Evolutionary conservation across 2,113 vertebrate genomes (phyloP).

Genomic region (Tichodroma muraria): DNA sequence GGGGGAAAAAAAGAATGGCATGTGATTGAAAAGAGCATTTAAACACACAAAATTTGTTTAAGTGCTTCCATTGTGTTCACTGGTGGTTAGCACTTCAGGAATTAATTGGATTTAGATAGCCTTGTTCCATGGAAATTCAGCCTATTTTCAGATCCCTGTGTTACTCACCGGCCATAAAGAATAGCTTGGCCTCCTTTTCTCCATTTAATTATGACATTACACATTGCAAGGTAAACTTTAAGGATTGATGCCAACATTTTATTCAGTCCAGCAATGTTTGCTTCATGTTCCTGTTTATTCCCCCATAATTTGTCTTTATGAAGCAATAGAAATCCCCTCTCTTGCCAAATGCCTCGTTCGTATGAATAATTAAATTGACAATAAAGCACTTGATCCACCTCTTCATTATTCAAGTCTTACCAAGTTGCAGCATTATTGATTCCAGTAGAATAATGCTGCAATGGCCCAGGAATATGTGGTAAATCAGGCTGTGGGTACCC

Average conservation of each 20-base stretch:
- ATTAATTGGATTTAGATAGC: background rate
- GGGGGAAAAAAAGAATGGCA: background rate
- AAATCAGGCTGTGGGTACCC: background rate
- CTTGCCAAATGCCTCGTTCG: slow-evolving; percentile 24
- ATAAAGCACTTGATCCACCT: background rate
- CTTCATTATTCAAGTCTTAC: slow-evolving; percentile 22
- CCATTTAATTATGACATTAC: background rate
- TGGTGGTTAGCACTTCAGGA: background rate
- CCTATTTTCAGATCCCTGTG: background rate
- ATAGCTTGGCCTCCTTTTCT: background rate
- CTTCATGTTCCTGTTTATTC: slow-evolving; percentile 18
- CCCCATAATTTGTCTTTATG: slow-evolving; percentile 36
- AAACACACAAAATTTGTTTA: background rate
- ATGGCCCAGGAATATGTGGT: background rate
- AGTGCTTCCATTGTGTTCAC: background rate
- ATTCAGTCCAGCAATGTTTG: background rate
- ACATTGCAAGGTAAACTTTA: slow-evolving; percentile 26
- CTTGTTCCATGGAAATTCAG: background rate
- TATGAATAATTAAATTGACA: slow-evolving; percentile 43
- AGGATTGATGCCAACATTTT: slow-evolving; percentile 16
- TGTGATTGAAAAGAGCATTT: background rate
- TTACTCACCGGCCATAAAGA: background rate
- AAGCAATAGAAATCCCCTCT: slow-evolving; percentile 9
- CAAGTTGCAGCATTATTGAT: slow-evolving; percentile 17
- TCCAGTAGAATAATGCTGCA: background rate